Percentiles rank a stretch among this genome's conserved stretches.
Conservation (phyloP, 2,888 invertebrate species). For the Timandra comae region DNA sequence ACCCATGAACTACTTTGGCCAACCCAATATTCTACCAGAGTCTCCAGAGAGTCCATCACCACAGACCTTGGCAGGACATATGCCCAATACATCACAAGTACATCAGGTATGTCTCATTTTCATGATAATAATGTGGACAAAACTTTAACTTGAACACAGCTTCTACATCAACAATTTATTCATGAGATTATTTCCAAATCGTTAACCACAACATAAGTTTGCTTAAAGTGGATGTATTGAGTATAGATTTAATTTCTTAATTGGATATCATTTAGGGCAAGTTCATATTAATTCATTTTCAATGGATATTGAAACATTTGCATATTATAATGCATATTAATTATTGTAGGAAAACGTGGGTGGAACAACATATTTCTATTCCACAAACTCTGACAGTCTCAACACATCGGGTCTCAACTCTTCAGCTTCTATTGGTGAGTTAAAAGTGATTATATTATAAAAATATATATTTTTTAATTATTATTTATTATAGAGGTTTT, state of each 20-base stretch:
- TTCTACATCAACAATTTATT: no score
- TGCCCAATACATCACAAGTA: slow-evolving; percentile 48
- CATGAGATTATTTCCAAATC: no score
- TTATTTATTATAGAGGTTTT: no score
- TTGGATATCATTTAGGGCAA: not conserved
- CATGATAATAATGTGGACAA: no score
- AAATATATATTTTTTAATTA: no score
- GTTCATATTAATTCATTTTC: not conserved
- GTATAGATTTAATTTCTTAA: no score
- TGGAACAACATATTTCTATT: slow-evolving; percentile 96
- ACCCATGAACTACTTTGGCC: slow-evolving; percentile 54
- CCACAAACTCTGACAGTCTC: slow-evolving; percentile 75
- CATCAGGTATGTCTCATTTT: slow-evolving; percentile 66
- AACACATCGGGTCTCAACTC: slow-evolving; percentile 59
- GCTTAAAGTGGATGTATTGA: no score
- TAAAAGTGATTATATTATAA: no score
- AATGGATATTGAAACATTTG: not conserved
- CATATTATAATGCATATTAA: slow-evolving; percentile 4
- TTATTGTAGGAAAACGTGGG: slow-evolving; percentile 88
- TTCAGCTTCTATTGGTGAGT: slow-evolving; percentile 53
- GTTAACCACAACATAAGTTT: no score
- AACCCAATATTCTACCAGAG: slow-evolving; percentile 40
- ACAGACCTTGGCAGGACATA: slow-evolving; percentile 25
- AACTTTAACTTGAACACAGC: no score
- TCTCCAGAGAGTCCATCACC: slow-evolving; percentile 56